Evolutionary conservation across 1,140 invertebrate genomes (phyloP).

Genomic region (Andricus grossulariae): DNA sequence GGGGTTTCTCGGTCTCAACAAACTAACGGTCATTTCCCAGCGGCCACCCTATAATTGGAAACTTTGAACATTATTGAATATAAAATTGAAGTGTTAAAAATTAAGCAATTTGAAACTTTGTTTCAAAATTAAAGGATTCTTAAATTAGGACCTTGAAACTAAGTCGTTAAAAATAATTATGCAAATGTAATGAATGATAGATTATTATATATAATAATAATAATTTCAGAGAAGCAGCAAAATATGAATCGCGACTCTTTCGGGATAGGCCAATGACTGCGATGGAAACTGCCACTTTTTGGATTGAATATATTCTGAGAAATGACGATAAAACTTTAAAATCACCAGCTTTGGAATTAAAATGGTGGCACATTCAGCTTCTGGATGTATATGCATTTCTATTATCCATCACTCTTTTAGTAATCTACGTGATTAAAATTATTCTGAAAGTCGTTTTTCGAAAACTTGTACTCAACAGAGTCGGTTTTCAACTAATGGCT

Average conservation of each 20-base stretch:
- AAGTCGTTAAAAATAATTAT: no score
- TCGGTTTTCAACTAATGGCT: no score
- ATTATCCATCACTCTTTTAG: not conserved
- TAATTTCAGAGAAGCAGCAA: conserved; percentile 61
- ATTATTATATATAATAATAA: no score
- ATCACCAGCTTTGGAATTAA: conserved; percentile 63
- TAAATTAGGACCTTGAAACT: no score
- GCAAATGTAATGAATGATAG: no score
- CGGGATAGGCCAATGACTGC: conserved; percentile 68
- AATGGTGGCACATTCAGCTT: conserved; percentile 68
- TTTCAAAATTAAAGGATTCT: no score
- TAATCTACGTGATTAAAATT: not conserved
- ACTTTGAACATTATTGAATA: no score
- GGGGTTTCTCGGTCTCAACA: no score
- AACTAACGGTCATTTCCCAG: no score
- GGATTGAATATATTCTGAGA: conserved; percentile 74
- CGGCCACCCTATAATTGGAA: no score
- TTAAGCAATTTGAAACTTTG: no score
- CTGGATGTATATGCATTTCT: conserved; percentile 68
- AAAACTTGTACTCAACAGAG: not conserved
- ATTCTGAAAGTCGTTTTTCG: not conserved
- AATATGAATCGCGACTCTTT: conserved; percentile 65
- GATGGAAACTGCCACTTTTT: conserved; percentile 69
- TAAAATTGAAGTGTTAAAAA: no score
- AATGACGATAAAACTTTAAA: conserved; percentile 61